These are phyloP conservation scores for Patiria pectinifera DNA, from an alignment of 53 echinoderm and acorn worm species.

Conservation along the genomic window DNA sequence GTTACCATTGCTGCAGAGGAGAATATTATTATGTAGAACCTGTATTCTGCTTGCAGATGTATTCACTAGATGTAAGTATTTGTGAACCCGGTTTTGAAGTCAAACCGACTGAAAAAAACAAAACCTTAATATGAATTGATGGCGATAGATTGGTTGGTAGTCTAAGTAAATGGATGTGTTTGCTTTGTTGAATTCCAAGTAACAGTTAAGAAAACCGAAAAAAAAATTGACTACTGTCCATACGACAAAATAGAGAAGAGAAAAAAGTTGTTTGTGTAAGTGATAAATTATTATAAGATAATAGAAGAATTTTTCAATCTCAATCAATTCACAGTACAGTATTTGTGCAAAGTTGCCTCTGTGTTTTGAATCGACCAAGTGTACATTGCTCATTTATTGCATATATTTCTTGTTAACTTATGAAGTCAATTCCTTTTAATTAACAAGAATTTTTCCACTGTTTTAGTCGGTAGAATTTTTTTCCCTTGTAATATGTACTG, in stretches of 20 bases:
- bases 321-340: constrained; percentile 61
- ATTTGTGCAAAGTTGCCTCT: constrained; percentile 55
- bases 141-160: constrained; percentile 38
- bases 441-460: constrained; percentile 38
- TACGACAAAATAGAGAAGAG: constrained; percentile 27
- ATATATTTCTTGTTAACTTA: constrained; percentile 57
- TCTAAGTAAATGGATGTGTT: constrained; percentile 57
- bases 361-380: constrained; percentile 63
- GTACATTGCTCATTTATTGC: constrained; percentile 48
- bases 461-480: constrained; percentile 47
- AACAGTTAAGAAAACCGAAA: constrained; percentile 16
- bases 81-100: constrained; percentile 24
- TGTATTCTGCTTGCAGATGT: constrained; percentile 63
- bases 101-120: constrained; percentile 5
- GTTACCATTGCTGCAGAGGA: constrained; percentile 35
- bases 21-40: constrained; percentile 1
- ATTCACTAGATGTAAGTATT: constrained; percentile 40
- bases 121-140: constrained; percentile 3
- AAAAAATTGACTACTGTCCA: background rate
- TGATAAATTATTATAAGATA: constrained; percentile 43
- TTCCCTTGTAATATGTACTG: constrained; percentile 25
- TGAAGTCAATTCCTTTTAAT: background rate
- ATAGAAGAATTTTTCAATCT: constrained; percentile 24
- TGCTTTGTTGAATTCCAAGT: constrained; percentile 45
- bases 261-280: constrained; percentile 14